Base-by-base conservation (phyloP, 2,888 invertebrate species). In the Patella ulyssiponensis region DNA sequence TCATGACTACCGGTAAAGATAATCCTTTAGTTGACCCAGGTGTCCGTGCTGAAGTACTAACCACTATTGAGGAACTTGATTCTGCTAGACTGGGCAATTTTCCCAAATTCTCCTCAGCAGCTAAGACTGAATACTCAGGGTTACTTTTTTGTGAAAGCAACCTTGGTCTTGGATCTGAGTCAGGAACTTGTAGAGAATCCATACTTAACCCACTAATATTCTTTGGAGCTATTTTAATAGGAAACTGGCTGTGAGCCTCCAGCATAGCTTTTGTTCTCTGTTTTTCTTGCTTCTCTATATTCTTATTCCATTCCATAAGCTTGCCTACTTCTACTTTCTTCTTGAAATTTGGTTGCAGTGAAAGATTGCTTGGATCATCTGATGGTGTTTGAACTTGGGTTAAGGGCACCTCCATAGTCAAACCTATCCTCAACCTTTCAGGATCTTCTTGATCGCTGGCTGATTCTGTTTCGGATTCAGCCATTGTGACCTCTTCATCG, bases 191-290 rank as follows among this genome's bases (percentile, higher is more conserved):
- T 23, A 64, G 14, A 23, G 64, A 64, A 11, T 64, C 64, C 64
- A 64, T 64, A 23, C 64, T 64, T 23, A 64, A 51, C 20, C 77
- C 77, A 44, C 44, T 44, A 44, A 44, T 44, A 12, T 71, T 20
- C 14, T 86, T 86, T 52, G 86, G 86, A 3, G 86, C 86, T 33
- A 86, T 83, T 77, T 81, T 85, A 17, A 83, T 80, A 9, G 80
- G 80, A 78, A 85, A 85, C 58, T 84, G 83, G 52, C 81, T 81
- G 69, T 81, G 82, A 2, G 77, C 79, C 33, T 79, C 77, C n/a
- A 80, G 77, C 73, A 78, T 76, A 4, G 78, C 80, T 70, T 75
- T 77, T 27, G 74, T 76, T 52, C 78, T 77, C 71, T 79, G 74
- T 58, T 77, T 78, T 71, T 80, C 77, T 73, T 78, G 76, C 64